These are phyloP conservation scores for Tetheella fluctuosa DNA, from an alignment of 2,888 invertebrate species.

Conservation along the genomic window DNA sequence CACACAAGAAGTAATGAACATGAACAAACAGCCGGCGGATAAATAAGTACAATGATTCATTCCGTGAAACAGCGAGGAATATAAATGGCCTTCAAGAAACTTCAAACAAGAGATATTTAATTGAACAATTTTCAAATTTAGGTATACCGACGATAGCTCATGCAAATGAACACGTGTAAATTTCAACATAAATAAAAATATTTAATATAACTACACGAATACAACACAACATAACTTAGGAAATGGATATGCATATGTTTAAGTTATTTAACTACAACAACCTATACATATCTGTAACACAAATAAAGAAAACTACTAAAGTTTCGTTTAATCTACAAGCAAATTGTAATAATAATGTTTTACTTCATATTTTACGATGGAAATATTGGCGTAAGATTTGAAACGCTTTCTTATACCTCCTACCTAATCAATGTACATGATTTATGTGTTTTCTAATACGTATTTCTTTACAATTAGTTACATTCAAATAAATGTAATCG, in stretches of 20 bases:
- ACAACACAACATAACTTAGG: no score
- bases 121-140: constrained; percentile 11
- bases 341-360: neutral
- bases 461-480: constrained; percentile 1
- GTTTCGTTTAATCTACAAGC: neutral
- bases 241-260: no score
- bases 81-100: constrained; percentile 4
- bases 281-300: no score
- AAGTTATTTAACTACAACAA: no score
- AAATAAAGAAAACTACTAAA: neutral
- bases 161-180: no score
- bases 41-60: constrained; percentile 60
- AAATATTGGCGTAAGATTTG: neutral
- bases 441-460: constrained; percentile 1
- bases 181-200: no score
- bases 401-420: neutral
- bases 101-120: constrained; percentile 16
- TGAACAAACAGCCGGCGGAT: constrained; percentile 53
- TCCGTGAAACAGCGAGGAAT: constrained; percentile 21
- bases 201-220: no score
- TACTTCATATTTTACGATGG: neutral
- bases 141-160: no score
- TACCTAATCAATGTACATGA: neutral
- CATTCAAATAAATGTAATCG: neutral
- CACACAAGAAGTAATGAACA: constrained; percentile 49